Base-by-base conservation (phyloP, 2,113 vertebrate species). In the Nothoprocta pentlandii region DNA sequence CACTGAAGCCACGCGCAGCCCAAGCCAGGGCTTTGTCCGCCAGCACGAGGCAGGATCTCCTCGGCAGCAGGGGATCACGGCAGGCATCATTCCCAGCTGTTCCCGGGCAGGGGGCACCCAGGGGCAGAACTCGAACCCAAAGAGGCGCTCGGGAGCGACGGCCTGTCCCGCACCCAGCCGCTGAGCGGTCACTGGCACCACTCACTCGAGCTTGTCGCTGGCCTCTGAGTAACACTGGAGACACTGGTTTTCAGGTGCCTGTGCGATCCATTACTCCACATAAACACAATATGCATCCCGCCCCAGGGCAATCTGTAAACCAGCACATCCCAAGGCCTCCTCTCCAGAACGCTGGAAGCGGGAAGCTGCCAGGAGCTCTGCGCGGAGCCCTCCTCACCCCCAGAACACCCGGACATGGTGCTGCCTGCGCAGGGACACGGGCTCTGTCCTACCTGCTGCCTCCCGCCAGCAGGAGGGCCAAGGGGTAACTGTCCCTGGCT, bases 1-100 rank as follows among this genome's bases (percentile, higher is more conserved):
- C 63, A 15, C 11, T 16, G 93, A 88, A 96, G 88, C 90, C 95
- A 93, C 70, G 85, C 19, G 5, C 17, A 63, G 80, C 80, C 66
- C 4, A 36, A 89, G 90, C 85, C 92, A 87, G 89, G 78, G 64
- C 3, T 0, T 64, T 91, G 39, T 49, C 32, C 62, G 58, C 87
- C 92, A 53, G 85, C 67, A 91, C 21, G 85, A 96, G 90, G 85
- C 5, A 88, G 71, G 12, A 74, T 36, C 90, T 93, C 71, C 54
- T 73, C 6, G 75, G 44, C 87, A 85, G 67, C 10, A 25, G 2
- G 17, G 64, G 68, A 71, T 83, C 87, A 70, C 71, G 90, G 41
- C 62, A 69, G 54, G 13, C 84, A 79, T 39, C 82, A 63, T 26
- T 78, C 80, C 59, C 1, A 1, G 82, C 30, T 6, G 0, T 76